Percentiles rank a stretch among this genome's conserved stretches.
Conservation (phyloP, 2,113 vertebrate genomes). For the Pithys albifrons region DNA sequence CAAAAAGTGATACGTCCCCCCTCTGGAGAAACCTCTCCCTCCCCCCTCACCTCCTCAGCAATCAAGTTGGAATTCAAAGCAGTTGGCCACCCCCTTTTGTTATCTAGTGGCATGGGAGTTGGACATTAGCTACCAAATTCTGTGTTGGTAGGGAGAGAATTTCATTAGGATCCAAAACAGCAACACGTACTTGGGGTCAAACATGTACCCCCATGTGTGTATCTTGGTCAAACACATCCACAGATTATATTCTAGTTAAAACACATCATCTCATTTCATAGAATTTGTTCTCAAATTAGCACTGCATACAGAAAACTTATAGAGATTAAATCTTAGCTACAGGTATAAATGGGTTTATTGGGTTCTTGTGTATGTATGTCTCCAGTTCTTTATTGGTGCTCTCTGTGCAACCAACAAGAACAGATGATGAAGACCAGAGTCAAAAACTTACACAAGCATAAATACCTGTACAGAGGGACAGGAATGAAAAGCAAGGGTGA, state of each 20-base stretch:
- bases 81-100: no score
- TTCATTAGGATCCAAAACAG: no score
- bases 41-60: no score
- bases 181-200: not conserved
- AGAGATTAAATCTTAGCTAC: not conserved
- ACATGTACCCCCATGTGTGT: not conserved
- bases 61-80: no score
- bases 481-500: not conserved
- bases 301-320: not conserved
- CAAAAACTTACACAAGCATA: not conserved
- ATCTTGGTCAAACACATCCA: not conserved
- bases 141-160: no score
- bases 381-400: not conserved
- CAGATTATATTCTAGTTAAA: not conserved
- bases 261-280: not conserved
- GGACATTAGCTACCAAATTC: no score
- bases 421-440: not conserved
- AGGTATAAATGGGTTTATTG: not conserved
- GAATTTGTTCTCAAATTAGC: not conserved
- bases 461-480: not conserved
- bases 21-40: no score
- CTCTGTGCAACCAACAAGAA: not conserved
- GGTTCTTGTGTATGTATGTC: fast-evolving
- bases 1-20: no score
- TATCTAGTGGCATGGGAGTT: no score